Conservation (phyloP, 2,797 vertebrate species). For the Chrosomus eos region DNA sequence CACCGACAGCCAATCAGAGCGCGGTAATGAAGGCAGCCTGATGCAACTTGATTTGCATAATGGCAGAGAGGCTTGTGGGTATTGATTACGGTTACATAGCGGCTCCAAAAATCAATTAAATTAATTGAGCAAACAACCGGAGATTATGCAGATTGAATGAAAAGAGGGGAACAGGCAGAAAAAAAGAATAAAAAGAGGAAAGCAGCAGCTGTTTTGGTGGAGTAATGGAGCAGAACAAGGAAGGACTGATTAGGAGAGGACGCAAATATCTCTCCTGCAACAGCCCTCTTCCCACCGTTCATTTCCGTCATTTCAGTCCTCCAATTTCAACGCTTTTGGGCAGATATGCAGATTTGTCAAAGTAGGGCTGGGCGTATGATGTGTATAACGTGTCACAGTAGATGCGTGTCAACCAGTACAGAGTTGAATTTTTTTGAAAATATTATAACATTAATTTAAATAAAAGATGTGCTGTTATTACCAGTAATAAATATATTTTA, state of each 20-base stretch:
- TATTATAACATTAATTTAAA: neutral
- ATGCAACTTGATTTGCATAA: constrained; percentile 73
- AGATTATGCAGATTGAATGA: constrained; percentile 68
- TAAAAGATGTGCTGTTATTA: neutral
- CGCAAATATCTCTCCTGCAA: constrained; percentile 31
- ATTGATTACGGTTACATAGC: constrained; percentile 71
- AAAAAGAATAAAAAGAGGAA: constrained; percentile 35
- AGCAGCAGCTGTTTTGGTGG: constrained; percentile 52
- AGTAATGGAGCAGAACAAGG: constrained; percentile 57
- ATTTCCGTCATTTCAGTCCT: neutral
- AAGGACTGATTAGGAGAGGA: constrained; percentile 55
- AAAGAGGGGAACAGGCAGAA: constrained; percentile 33
- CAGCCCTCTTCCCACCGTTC: constrained; percentile 14
- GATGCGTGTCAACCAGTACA: neutral
- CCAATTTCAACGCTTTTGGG: neutral
- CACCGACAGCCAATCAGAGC: constrained; percentile 55
- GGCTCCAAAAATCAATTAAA: constrained; percentile 70
- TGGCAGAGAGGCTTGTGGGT: constrained; percentile 62
- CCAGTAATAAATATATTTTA: neutral
- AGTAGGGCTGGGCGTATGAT: neutral
- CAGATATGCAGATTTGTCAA: neutral
- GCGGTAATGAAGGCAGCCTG: constrained; percentile 54
- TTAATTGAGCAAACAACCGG: constrained; percentile 69
- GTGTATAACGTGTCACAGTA: neutral
- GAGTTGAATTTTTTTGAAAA: neutral